Conservation (phyloP, 2,888 invertebrate genomes). For the Baccha elongata region DNA sequence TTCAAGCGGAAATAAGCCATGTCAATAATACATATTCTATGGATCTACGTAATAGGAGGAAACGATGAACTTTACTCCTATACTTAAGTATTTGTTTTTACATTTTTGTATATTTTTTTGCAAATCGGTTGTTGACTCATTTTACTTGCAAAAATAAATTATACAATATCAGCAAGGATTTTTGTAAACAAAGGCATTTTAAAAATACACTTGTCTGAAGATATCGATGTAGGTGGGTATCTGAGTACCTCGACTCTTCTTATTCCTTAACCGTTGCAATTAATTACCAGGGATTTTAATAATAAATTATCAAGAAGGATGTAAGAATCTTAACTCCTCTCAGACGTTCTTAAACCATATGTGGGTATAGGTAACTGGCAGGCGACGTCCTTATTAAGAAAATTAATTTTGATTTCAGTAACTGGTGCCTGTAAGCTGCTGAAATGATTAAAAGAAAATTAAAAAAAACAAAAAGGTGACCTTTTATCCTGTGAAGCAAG, state of each 20-base stretch:
- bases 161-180: no score
- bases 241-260: no score
- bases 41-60: neutral
- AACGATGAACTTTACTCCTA: no score
- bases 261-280: neutral
- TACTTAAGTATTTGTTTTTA: no score
- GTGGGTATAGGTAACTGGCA: no score
- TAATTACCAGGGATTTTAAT: constrained; percentile 3
- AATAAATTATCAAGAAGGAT: constrained; percentile 2
- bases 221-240: no score
- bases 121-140: no score
- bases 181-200: no score
- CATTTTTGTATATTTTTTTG: no score
- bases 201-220: no score
- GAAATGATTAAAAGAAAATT: constrained; percentile 30
- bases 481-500: constrained; percentile 21
- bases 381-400: neutral
- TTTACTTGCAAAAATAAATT: no score
- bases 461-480: constrained; percentile 3
- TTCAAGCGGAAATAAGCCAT: constrained; percentile 39
- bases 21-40: constrained; percentile 13
- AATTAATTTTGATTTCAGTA: neutral
- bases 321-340: neutral
- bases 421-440: neutral
- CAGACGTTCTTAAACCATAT: neutral